Percentiles rank a stretch among this genome's conserved stretches.
These are phyloP conservation scores for Dryococelus australis DNA, from an alignment of 2,888 invertebrate genomes.

Conservation along the genomic window DNA sequence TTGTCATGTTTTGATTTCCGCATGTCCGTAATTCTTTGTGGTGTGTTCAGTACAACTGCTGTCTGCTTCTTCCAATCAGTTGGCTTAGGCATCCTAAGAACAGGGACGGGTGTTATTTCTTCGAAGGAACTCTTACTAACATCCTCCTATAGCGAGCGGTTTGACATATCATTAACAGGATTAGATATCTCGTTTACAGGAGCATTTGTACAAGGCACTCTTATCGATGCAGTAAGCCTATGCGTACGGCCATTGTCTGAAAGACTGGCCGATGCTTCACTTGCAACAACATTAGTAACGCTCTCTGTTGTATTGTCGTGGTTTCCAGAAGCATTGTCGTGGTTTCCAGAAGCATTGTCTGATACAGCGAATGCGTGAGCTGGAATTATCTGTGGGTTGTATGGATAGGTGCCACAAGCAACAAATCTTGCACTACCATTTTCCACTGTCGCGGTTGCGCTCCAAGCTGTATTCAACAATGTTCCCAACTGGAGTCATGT, in stretches of 20 bases:
- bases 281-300: background rate
- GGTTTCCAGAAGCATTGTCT: slow-evolving; percentile 27
- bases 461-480: too few relatives aligned
- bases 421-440: too few relatives aligned
- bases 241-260: background rate
- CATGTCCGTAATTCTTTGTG: too few relatives aligned
- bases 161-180: background rate
- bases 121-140: background rate
- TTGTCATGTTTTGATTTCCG: too few relatives aligned
- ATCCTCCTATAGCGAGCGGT: background rate
- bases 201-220: background rate
- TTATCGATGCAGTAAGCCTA: background rate
- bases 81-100: background rate
- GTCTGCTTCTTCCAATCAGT: too few relatives aligned
- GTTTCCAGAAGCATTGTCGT: background rate
- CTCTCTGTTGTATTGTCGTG: too few relatives aligned
- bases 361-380: slow-evolving; percentile 37
- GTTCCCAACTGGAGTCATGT: too few relatives aligned
- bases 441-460: too few relatives aligned
- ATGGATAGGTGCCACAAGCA: too few relatives aligned
- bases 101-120: background rate
- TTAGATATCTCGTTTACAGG: background rate
- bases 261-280: slow-evolving; percentile 33
- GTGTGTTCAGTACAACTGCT: too few relatives aligned
- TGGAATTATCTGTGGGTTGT: too few relatives aligned